Evolutionary conservation across 2,113 vertebrate species (phyloP), one percentile per base, ranked within the genome.

Genomic region (Aleadryas rufinucha): DNA sequence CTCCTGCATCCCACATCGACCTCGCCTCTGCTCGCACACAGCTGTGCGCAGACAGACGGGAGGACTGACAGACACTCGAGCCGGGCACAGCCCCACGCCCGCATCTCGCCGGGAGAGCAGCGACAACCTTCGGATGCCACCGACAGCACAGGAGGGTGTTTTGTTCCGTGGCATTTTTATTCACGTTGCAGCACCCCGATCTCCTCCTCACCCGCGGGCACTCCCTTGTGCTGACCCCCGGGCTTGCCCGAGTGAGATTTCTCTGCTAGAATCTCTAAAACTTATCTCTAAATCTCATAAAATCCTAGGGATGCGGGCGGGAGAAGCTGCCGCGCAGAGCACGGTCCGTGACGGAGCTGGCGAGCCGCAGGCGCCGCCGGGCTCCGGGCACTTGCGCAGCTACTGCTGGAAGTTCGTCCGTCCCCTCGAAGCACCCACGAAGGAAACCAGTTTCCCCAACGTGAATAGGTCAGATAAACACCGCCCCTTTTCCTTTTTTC

Each of bases 391-490:
- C 79, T 91, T 2, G 63, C 82, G 39, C 70, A 30, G 89, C 57
- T n/a, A 20, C 84, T 80, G 61, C 69, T 20, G 13, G 13, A 64
- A 59, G 9, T 95, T 75, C 56, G 79, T 20, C 39, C 78, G 83
- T 85, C 77, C 82, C 82, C 83, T 59, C 87, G 24, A 54, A 97
- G 93, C 66, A 63, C 50, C 83, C 54, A 37, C 71, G 47, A 89
- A 84, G 56, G 35, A 95, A 97, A 86, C 60, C 41, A 22, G 84
- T 97, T 76, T 39, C 7, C 87, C 87, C 68, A 84, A 80, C 39
- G 15, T 68, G 89, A 78, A 66, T 12, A 78, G 95, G 93, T 97
- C 94, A 94, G 92, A 95, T 64, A 95, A 95, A 94, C 77, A 85
- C 54, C 86, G 87, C 78, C 70, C 45, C 79, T 56, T 90, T 88